phyloP scores from a whole-genome alignment of 1,140 invertebrate genomes.

The Drosophila ficusphila region DNA sequence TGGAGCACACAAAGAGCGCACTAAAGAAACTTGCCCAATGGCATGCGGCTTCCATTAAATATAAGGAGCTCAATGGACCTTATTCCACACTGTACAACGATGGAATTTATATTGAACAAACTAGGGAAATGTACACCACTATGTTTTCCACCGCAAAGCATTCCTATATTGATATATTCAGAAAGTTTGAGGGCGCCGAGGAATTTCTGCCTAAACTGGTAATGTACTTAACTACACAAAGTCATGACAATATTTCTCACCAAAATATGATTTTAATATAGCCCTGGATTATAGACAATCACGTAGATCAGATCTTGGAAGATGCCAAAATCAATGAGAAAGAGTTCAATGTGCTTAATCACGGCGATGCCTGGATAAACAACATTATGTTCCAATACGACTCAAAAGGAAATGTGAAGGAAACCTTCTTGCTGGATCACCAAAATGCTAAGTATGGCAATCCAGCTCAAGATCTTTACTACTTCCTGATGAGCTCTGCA shows the following conservation, averaged over 20 bases:
- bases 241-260: neutral
- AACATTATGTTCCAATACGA: conserved; percentile 88
- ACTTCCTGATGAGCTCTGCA: conserved; percentile 47
- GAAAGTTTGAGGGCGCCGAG: conserved; percentile 16
- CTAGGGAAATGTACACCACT: conserved; percentile 3
- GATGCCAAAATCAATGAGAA: conserved; percentile 67
- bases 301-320: conserved; percentile 24
- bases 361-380: conserved; percentile 88
- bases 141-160: conserved; percentile 15
- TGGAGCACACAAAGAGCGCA: conserved; percentile 84
- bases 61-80: conserved; percentile 47
- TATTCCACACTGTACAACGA: conserved; percentile 27
- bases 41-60: conserved; percentile 85
- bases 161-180: conserved; percentile 12
- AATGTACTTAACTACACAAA: neutral
- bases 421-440: conserved; percentile 85
- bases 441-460: conserved; percentile 53
- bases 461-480: conserved; percentile 53
- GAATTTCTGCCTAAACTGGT: conserved; percentile 45
- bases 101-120: conserved; percentile 32
- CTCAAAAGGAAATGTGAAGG: conserved; percentile 81
- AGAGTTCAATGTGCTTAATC: conserved; percentile 87
- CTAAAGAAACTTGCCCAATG: conserved; percentile 85
- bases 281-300: conserved; percentile 2
- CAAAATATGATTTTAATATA: neutral